Conservation (phyloP, 2,113 vertebrate species). For the Oncorhynchus gorbuscha region DNA sequence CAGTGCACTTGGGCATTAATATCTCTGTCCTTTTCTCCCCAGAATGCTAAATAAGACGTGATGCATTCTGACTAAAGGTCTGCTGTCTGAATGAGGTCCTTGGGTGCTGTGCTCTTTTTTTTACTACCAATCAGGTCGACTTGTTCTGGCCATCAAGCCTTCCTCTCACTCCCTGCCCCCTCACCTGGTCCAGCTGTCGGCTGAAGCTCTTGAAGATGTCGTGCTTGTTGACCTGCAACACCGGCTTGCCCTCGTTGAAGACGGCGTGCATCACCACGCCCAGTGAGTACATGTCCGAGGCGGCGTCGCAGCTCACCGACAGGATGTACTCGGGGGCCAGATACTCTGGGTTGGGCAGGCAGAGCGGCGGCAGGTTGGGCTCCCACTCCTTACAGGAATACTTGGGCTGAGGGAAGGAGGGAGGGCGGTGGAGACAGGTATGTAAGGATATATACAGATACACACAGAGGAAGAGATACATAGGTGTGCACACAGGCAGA, state of each 20-base stretch:
- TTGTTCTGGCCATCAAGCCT: no score
- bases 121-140: no score
- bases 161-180: neutral
- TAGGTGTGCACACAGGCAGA: neutral
- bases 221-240: conserved; percentile 96
- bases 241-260: conserved; percentile 96
- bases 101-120: no score
- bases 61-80: no score
- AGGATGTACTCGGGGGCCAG: conserved; percentile 97
- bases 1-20: no score
- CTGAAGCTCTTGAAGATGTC: conserved; percentile 99
- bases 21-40: no score
- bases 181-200: conserved; percentile 94
- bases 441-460: neutral
- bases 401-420: conserved; percentile 74
- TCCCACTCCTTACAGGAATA: conserved; percentile 98
- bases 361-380: conserved; percentile 91
- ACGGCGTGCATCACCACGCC: conserved; percentile 90
- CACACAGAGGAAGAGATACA: conserved; percentile 26
- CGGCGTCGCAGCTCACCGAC: conserved; percentile 95
- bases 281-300: conserved; percentile 98
- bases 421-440: neutral
- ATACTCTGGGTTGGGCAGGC: conserved; percentile 96
- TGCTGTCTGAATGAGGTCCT: no score
- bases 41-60: no score